Evolutionary conservation across 1,140 invertebrate species (phyloP), one percentile per base, ranked within the genome.

Genomic region (Zophobas morio): DNA sequence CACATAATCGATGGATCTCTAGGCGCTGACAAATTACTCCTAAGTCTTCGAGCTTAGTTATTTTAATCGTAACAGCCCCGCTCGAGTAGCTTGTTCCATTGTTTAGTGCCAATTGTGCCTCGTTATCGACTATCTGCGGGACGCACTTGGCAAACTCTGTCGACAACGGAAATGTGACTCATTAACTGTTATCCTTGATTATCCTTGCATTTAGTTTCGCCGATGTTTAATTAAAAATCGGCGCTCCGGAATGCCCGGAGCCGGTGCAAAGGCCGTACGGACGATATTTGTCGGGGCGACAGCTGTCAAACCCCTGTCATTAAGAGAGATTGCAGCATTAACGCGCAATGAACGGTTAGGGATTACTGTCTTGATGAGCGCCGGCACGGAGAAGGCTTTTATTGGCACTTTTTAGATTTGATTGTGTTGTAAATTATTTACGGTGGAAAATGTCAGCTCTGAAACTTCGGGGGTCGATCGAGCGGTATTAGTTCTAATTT

Each of bases 131-230:
- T 57, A 35, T 57, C 54, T 57, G 54, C 8, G 54, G 54, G 54
- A 57, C 54, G 54, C 54, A 57, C 54, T 57, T 57, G 33, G 2
- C 33, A 57, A 57, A 57, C 54, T 57, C 3, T 20, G 8, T 1
- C 54, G 54, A 57, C 60, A 40, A 66, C 60, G 20, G 60, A 42
- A 66, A 42, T 66, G 60, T n/a, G n/a, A 40, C 37, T 66, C 57
- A 42, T 66, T 66, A 66, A 66, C 60, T 39, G 57, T 63, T 63
- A 63, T 66, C 60, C 60, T 66, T 66, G 60, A 66, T 66, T 66
- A 66, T 66, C 39, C 37, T 40, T 40, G 60, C 37, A n/a, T 39
- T 42, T 66, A 66, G 60, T 66, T 66, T 32, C 39, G 37, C 32
- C 1, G 20, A 20, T 20, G 60, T 42, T 66, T 66, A 33, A 34